These are phyloP conservation scores for Pachypanchax playfairii DNA, from an alignment of 2,113 vertebrate species.

Conservation along the genomic window DNA sequence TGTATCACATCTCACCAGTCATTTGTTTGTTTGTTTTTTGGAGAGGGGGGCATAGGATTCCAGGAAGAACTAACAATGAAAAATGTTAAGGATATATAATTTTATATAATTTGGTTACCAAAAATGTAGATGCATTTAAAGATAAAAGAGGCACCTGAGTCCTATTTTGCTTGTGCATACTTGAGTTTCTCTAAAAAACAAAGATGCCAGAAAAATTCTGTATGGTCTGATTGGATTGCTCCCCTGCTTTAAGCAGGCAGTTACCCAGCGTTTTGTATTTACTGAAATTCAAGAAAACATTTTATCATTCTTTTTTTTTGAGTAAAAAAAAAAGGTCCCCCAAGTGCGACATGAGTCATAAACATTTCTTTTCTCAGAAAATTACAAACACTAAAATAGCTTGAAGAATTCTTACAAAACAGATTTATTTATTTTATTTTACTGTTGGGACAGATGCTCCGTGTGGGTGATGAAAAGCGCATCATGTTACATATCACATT, in stretches of 20 bases:
- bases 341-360: neutral
- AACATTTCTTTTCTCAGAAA: constrained; percentile 3
- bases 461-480: neutral
- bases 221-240: neutral
- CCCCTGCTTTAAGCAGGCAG: neutral
- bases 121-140: neutral
- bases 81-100: neutral
- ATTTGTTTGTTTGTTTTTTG: neutral
- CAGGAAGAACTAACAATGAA: neutral
- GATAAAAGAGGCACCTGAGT: neutral
- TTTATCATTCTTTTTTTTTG: neutral
- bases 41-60: neutral
- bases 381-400: neutral
- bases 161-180: neutral
- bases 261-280: too few species aligned
- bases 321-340: neutral
- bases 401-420: neutral
- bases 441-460: neutral
- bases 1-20: neutral
- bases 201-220: neutral
- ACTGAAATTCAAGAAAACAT: neutral
- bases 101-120: neutral
- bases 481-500: neutral
- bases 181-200: neutral
- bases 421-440: too few species aligned